These are phyloP conservation scores for Pachycephus smyrnensis DNA, from an alignment of 2,888 invertebrate genomes.

Conservation along the genomic window DNA sequence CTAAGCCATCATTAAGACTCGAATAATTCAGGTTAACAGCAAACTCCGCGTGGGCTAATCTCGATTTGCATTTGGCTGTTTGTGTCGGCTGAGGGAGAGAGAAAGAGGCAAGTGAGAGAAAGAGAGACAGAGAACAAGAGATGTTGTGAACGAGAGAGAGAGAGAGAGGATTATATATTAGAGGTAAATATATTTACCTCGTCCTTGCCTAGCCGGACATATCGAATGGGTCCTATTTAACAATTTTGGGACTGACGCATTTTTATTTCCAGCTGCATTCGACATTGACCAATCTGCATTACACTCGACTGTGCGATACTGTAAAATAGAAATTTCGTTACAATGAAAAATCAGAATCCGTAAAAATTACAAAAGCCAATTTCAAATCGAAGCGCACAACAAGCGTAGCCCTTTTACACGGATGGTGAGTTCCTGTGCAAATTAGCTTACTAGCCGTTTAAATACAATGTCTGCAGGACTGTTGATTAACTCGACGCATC, in stretches of 20 bases:
- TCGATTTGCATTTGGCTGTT: slow-evolving; percentile 65
- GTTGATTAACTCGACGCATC: not conserved
- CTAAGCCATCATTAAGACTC: slow-evolving; percentile 68
- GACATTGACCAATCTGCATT: not conserved
- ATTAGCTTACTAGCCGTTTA: not conserved
- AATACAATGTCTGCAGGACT: not conserved
- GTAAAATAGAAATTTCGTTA: not conserved
- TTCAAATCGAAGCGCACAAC: not conserved
- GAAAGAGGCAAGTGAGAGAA: not conserved
- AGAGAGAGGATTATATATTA: slow-evolving; percentile 1
- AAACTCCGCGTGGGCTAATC: slow-evolving; percentile 59
- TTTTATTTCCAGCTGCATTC: not conserved
- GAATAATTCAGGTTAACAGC: slow-evolving; percentile 68
- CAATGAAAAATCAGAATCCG: not conserved
- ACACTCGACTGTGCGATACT: not conserved
- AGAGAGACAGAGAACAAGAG: not conserved
- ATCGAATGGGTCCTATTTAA: not conserved
- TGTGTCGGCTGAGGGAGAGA: slow-evolving; percentile 29
- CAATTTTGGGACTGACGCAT: not conserved
- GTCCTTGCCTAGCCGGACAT: not conserved
- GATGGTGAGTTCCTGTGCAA: not conserved
- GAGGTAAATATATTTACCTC: slow-evolving; percentile 7
- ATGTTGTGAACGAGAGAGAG: slow-evolving; percentile 6
- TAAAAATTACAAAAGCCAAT: not conserved
- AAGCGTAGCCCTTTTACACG: not conserved